Evolutionary conservation across 2,888 invertebrate species (phyloP), one percentile per base, ranked within the genome.

Genomic region (Xanthia togata): DNA sequence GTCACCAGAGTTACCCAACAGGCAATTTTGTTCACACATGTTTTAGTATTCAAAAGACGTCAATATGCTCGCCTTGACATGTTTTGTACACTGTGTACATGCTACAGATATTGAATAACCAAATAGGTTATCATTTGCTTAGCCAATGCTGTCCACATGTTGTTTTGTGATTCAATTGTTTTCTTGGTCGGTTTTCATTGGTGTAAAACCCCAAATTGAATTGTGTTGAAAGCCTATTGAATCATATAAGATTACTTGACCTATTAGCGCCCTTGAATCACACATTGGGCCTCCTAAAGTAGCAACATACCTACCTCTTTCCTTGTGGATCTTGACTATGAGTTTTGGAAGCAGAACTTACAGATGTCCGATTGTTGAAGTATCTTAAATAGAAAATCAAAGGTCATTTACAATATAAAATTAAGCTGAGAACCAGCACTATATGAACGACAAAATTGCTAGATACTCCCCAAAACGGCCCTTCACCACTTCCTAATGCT

Each of bases 41-140:
- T 85, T 91, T 95, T 92, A 89, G 90, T 94, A 95, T 95, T 94
- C 95, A 87, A 83, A 82, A 81, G 87, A 80, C 79, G 90, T 90
- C 70, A 81, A 78, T 83, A 81, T 67, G 75, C 87, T 92, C 86
- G 90, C 95, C 96, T 95, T 96, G 95, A 95, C 95, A 95, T 91
- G 91, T 93, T 92, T 91, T 88, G 81, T 83, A 64, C 67, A 68
- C 75, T 72, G 81, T 73, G 76, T 53, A 74, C 81, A 85, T 72
- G 59, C 60, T 73, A 35, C 76, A 72, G 87, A 78, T 87, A 87
- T 90, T 86, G 86, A 89, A 91, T 91, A 87, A 85, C 86, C 82
- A 89, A 92, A 88, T 84, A 81, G 84, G 71, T 85, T 82, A 87
- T 77, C 74, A 20, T 81, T 78, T 73, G 35, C 69, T 78, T 67